Base-by-base conservation (phyloP, 2,113 vertebrate genomes). In the Nicator chloris region DNA sequence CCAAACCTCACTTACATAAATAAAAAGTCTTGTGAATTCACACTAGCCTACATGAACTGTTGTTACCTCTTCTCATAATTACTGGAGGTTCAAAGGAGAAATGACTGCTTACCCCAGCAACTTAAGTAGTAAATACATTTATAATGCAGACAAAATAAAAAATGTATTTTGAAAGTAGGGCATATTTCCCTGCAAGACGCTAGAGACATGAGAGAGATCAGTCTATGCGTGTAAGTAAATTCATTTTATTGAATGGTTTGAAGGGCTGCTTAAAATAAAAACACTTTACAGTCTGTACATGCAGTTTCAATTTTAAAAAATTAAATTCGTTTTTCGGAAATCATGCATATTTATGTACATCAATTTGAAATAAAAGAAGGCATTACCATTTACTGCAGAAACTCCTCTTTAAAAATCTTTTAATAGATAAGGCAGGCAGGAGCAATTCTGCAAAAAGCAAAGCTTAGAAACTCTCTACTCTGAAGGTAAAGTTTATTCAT, bases 301-400 rank as follows among this genome's bases (percentile, higher is more conserved):
- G 88, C 82, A 84, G 57, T 96, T 95, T 90, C 88, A 63, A 66
- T 86, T 84, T 83, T 90, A 70, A 94, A 94, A 70, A 90, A 92
- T 96, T 96, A 97, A 97, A 97, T 97, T 87, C 78, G 49, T 84
- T 96, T 71, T 95, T 77, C 78, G 94, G 64, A 96, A 95, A 96
- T 95, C 97, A 98, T 98, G 98, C 97, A 96, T 95, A 94, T 75
- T 89, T 90, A 94, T 75, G 49, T 95, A 97, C 64, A 97, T 23
- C 4, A 70, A 82, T 94, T 94, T 27, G 9, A 92, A 63, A 87
- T 13, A 70, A 77, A 83, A 81, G 35, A 70, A 90, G 64, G 39
- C 83, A 93, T 93, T 94, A 86, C 72, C 82, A 95, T 93, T 96
- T 97, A 97, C 90, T 96, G 81, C 82, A 96, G 63, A 95, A 95